Evolutionary conservation across 2,113 vertebrate genomes (phyloP), one percentile per base, ranked within the genome.

Genomic region (Macrotus californicus): DNA sequence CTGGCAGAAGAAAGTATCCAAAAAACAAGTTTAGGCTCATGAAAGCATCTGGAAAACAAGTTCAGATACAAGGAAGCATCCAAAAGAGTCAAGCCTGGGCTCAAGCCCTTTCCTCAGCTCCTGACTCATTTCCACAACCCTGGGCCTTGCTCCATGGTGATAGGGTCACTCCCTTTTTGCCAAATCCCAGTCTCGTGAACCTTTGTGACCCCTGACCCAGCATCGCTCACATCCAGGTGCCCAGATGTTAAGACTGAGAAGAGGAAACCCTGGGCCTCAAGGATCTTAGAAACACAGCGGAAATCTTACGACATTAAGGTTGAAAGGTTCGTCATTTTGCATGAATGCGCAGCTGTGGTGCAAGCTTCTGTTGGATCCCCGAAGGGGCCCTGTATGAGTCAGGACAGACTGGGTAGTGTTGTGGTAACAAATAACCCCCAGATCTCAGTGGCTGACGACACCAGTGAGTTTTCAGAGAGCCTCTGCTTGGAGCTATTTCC

Each of bases 11-110:
- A 41, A 22, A 64, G 34, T 83, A 43, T 91, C 79, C 86, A 39
- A 48, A 80, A 69, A 29, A 39, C 66, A 84, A 81, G 80, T 26
- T 34, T 4, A 39, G 41, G 67, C 84, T 80, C 54, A 48, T 4
- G 56, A 70, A 80, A 70, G 87, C 50, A 29, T 93, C 86, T 95
- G 82, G 39, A 89, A 97, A 96, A 90, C 90, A 97, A 95, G 87
- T 72, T 69, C 79, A 54, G 19, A 77, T 34, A 75, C 67, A 56
- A 86, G 89, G 80, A 84, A 84, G 54, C 66, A 84, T 84, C 77
- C 83, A 69, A 66, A 73, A 59, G 69, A 29, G 24, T 46, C 50
- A 31, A 66, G 9, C 50, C 52, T 11, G 19, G 54, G 56, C 69
- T 76, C 66, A 54, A 29, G 7, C 39, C 76, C 76, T 72, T 39